Evolutionary conservation across 2,888 invertebrate genomes (phyloP), one percentile per base, ranked within the genome.

Genomic region (Apoderus coryli): DNA sequence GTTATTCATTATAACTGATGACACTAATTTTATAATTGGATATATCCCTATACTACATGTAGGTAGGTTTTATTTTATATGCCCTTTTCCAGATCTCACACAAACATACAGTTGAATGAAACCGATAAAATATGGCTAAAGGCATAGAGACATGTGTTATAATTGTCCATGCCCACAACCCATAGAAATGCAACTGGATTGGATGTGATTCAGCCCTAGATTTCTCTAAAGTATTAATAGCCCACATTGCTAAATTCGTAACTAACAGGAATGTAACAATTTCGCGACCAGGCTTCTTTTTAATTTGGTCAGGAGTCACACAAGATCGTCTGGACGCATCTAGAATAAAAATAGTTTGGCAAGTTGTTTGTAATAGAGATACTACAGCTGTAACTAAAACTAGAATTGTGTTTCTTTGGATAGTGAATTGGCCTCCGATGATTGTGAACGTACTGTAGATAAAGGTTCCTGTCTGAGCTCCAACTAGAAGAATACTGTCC

Each of bases 51-150:
- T n/a, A n/a, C n/a, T 44, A 50, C 49, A 50, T 50, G 22, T 49
- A 50, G 10, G 49, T 46, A n/a, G 59, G 56, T 43, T 74, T 72
- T 41, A 72, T 71, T 51, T 88, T 89, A 59, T 85, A 90, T 28
- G 84, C 76, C 38, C 77, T 72, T 54, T 86, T 89, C 89, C 89
- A 90, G 33, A 90, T 80, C 56, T 89, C 88, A 48, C 86, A 88
- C 11, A 90, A 67, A 54, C 89, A 89, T 44, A 89, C 88, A 1
- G 88, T 85, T 3, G 86, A 86, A 56, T 89, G 88, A 52, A 89
- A 89, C 23, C 89, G 64, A 57, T 85, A 89, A 60, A 88, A 88
- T 44, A 88, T 86, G 0, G 82, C 82, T 26, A 89, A 60, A 0
- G 88, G 88, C 75, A 85, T 84, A 1, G 84, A 81, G 0, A 86